Evolutionary conservation across 2,888 invertebrate species (phyloP), one percentile per base, ranked within the genome.

Genomic region (Cecidostiba fungosa): DNA sequence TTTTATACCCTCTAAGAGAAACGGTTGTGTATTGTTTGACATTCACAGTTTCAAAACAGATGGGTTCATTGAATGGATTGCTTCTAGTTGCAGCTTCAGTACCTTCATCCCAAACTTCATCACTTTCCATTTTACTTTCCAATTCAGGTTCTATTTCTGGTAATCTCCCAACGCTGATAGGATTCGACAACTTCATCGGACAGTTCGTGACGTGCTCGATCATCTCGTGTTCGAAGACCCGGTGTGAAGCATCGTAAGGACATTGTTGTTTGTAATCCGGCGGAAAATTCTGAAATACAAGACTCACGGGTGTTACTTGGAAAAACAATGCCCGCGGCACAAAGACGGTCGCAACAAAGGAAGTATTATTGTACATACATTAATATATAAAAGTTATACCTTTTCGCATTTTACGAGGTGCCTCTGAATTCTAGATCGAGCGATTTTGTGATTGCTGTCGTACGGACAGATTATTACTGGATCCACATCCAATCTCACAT

Each of bases 331-430:
- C 1, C 43, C 43, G 12, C 39, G 36, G n/a, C 43, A 43, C 43
- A 1, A 43, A 43, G 43, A 43, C 43, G 12, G 12, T 43, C 43
- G 43, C 43, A 12, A 43, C 39, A 39, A 39, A 39, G 39, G 39
- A 39, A 39, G 39, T 39, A 62, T 12, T 12, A 29, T 66, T 66
- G 19, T 29, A 54, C 19, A 3, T 29, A 81, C 8, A 19, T 66
- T 10, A 29, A 66, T n/a, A 72, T 29, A 62, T 19, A 19, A 62
- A 73, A 82, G 50, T 82, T 69, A 84, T 90, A 93, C 93, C 89
- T 90, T 91, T 82, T 92, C 90, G 79, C 93, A 93, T 88, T 92
- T 93, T 0, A 92, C 86, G 39, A 93, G 87, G 80, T 93, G 93
- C 39, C 78, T 90, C 76, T 92, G 92, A 72, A 93, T 87, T 23